Conservation (phyloP, 2,113 vertebrate species). For the Hippocampus mohnikei region DNA sequence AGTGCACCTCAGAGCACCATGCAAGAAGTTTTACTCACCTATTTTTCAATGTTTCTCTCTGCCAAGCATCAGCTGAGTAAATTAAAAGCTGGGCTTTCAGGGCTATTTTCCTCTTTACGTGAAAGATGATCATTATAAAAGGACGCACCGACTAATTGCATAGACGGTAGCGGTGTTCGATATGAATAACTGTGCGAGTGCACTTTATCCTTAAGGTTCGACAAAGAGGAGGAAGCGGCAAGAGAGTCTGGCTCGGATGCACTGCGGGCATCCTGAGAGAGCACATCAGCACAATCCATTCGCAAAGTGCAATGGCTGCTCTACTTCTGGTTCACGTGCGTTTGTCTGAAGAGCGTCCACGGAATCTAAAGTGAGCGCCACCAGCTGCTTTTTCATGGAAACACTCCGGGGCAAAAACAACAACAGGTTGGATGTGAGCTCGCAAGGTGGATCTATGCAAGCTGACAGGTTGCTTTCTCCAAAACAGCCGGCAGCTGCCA, state of each 20-base stretch:
- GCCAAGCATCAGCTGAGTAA: conserved; percentile 35
- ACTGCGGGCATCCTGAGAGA: neutral
- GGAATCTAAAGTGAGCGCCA: conserved; percentile 11
- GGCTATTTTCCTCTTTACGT: conserved; percentile 20
- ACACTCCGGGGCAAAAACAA: conserved; percentile 22
- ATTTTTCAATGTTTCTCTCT: conserved; percentile 28
- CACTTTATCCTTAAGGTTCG: conserved; percentile 7
- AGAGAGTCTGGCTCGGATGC: neutral
- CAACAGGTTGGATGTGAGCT: conserved; percentile 18
- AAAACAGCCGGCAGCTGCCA: conserved; percentile 3
- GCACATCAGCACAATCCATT: conserved; percentile 9
- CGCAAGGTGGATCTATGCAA: conserved; percentile 13
- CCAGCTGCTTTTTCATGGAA: conserved; percentile 26
- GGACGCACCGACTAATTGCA: conserved; percentile 11
- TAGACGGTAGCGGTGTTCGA: neutral
- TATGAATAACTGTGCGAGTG: neutral
- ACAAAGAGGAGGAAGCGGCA: neutral
- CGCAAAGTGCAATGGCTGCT: conserved; percentile 6
- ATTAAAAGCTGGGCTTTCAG: conserved; percentile 34
- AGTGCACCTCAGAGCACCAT: conserved; percentile 34
- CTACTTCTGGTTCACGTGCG: conserved; percentile 1
- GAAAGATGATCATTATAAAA: conserved; percentile 6
- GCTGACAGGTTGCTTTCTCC: neutral
- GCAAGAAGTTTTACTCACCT: conserved; percentile 38
- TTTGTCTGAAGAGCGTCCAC: conserved; percentile 14